phyloP scores from a whole-genome alignment of 1,140 invertebrate genomes.

The Drosophila chauvacae region DNA sequence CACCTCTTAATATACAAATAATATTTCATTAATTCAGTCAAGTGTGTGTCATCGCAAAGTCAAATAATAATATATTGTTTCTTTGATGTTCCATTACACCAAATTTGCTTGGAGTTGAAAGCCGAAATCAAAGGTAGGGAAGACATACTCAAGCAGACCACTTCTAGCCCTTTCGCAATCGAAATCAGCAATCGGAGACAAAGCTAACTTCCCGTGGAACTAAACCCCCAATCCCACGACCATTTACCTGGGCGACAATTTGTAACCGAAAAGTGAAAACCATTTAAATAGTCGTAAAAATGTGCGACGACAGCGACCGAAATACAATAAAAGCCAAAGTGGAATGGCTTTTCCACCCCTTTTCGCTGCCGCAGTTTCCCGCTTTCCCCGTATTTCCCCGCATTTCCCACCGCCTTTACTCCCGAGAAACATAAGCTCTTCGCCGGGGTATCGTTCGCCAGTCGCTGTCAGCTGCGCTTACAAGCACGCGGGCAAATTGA shows the following conservation, averaged over 20 bases:
- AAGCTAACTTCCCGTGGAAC: background rate
- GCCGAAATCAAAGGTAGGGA: background rate
- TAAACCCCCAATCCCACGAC: background rate
- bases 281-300: constrained; percentile 81
- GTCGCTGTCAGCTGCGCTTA: constrained; percentile 77
- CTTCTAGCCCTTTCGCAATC: background rate
- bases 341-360: constrained; percentile 21
- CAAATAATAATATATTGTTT: background rate
- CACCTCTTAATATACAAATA: background rate
- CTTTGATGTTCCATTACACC: constrained; percentile 10
- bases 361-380: background rate
- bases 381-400: background rate
- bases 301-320: constrained; percentile 73
- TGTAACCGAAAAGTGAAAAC: constrained; percentile 71
- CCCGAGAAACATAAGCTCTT: constrained; percentile 39
- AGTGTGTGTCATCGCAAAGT: background rate
- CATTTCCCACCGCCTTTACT: background rate
- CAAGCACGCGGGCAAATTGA: constrained; percentile 74
- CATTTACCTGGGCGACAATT: constrained; percentile 58
- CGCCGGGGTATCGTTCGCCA: constrained; percentile 34
- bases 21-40: background rate
- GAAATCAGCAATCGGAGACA: constrained; percentile 10
- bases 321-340: constrained; percentile 74
- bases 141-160: background rate
- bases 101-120: background rate